phyloP scores from a whole-genome alignment of 1,140 invertebrate genomes.

The Calliphora vicina region DNA sequence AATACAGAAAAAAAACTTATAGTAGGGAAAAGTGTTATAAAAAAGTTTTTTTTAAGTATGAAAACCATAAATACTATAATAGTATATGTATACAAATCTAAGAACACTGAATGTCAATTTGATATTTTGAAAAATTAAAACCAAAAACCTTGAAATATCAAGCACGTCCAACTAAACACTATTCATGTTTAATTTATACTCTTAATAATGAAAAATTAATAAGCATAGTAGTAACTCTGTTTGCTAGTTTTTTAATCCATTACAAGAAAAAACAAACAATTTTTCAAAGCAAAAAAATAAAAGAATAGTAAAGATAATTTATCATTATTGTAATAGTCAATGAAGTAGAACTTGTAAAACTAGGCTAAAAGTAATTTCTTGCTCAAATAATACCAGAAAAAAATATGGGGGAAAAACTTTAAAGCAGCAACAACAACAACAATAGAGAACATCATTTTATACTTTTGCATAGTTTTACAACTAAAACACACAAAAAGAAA shows the following conservation, averaged over 20 bases:
- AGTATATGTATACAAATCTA: background rate
- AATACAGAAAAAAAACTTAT: background rate
- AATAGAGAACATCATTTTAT: background rate
- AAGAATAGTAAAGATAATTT: constrained; percentile 1
- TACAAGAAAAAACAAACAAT: background rate
- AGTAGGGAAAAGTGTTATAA: background rate
- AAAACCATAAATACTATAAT: background rate
- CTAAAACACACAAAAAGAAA: background rate
- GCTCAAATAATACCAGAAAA: background rate
- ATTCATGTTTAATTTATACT: background rate
- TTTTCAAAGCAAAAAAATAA: background rate
- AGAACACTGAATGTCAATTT: background rate
- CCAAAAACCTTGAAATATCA: constrained; percentile 19
- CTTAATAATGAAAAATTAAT: constrained; percentile 25
- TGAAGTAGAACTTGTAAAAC: constrained; percentile 33
- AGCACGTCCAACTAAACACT: background rate
- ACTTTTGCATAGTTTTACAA: background rate
- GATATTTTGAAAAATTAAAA: background rate
- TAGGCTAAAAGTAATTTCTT: constrained; percentile 32
- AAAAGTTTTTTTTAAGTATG: too few relatives aligned
- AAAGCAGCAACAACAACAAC: background rate
- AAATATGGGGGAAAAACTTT: background rate
- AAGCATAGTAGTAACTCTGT: background rate
- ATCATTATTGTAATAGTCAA: constrained; percentile 34
- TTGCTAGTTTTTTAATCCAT: background rate